Base-by-base conservation (phyloP, 2,113 vertebrate genomes). In the Morone saxatilis region DNA sequence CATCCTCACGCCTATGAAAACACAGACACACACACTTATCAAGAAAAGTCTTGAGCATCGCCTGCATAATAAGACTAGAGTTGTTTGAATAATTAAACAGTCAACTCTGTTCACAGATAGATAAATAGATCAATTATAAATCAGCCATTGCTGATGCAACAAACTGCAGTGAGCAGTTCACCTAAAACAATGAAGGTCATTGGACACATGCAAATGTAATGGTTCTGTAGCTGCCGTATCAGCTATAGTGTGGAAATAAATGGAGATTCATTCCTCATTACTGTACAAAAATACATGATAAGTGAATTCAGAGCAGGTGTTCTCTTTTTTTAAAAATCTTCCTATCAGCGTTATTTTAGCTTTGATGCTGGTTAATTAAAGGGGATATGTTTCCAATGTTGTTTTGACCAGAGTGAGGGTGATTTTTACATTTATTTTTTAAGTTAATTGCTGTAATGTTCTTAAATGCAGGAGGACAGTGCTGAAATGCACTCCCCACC, bases 81-180 rank as follows among this genome's bases (percentile, higher is more conserved):
- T 43, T 65, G 16, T 53, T 45, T 84, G 6, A 87, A 87, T 84
- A 17, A 84, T 81, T 78, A 50, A 81, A 57, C 6, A 68, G 13
- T 38, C 9, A 20, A 51, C 71, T 67, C 22, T 69, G 53, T 76
- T 83, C 56, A 45, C 6, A 51, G 63, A 81, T n/a, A 60, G 7
- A 62, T 53, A 50, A 38, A 74, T 78, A 19, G 68, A 62, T 51
- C 31, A 66, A 80, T 66, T 63, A 76, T 71, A 62, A 77, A 80
- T 72, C 22, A 66, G 20, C 25, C 9, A 47, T 7, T 72, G 53
- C 8, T 63, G 71, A 61, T 76, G 19, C 25, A 67, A 59, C 14
- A 75, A 62, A 76, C 66, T n/a, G 53, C 38, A 51, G 2, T 0
- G 13, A 31, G 20, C 54, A 73, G 20, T 60, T 80, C 38, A 63